Evolutionary conservation across 2,888 invertebrate genomes (phyloP), one percentile per base, ranked within the genome.

Genomic region (Creontiades dilutus): DNA sequence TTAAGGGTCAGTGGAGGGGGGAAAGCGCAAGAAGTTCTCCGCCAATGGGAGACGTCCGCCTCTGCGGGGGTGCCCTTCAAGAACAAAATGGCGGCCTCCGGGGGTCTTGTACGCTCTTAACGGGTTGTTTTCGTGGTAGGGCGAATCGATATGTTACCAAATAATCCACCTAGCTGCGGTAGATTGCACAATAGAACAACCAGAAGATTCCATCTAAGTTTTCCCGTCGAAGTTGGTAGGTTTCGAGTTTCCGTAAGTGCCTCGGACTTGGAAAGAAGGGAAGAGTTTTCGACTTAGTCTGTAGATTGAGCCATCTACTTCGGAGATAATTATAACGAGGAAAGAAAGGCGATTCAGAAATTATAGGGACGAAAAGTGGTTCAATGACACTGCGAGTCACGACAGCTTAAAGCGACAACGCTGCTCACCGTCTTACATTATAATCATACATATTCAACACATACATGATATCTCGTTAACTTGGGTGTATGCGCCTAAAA

Each of bases 101-200:
- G 37, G 48, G 52, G 86, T 23, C 52, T 28, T 88, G 55, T 55
- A 57, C 27, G 55, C 46, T 47, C 82, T 89, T 85, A 61, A 78
- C 52, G 80, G 52, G 76, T 55, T 78, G 68, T 89, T 89, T 89
- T 88, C 85, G 89, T 86, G 46, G 87, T 82, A 89, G 80, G 52
- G 37, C 78, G 37, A 82, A 89, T 89, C 89, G 82, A 89, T 89
- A 82, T 84, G 89, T 89, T 89, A 89, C 76, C 75, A 89, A 89
- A 89, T 89, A 89, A 89, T 48, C 89, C 84, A n/a, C 48, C 68
- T 19, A 89, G 75, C 55, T 89, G 88, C 88, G 88, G 88, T 55
- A 88, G 88, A 89, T 89, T 89, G 89, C 89, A 89, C 89, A 89
- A 89, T 78, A 88, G 76, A 88, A 88, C 88, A 86, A 86, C 86